Evolutionary conservation across 2,888 invertebrate genomes (phyloP).

Genomic region (Neelides folsomi): DNA sequence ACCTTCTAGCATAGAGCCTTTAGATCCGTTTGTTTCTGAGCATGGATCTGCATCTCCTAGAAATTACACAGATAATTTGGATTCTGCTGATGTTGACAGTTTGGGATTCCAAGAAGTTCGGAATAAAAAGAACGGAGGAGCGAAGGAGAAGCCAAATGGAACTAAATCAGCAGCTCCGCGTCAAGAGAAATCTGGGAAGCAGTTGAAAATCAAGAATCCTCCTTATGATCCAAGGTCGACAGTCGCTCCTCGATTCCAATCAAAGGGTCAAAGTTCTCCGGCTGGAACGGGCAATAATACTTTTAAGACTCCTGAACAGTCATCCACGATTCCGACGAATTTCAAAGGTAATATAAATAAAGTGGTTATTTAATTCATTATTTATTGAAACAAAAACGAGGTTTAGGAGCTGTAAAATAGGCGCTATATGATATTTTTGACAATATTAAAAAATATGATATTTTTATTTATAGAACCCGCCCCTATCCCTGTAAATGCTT

Average conservation of each 20-base stretch:
- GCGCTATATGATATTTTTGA: too few species aligned
- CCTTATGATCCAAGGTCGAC: slow-evolving; percentile 27
- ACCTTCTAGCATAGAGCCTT: neutral
- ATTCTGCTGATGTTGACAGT: slow-evolving; percentile 10
- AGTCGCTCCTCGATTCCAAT: slow-evolving; percentile 7
- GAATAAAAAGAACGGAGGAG: slow-evolving; percentile 6
- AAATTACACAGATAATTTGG: slow-evolving; percentile 9
- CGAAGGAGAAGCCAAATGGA: slow-evolving; percentile 5
- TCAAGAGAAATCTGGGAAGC: slow-evolving; percentile 4
- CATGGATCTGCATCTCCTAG: slow-evolving; percentile 4
- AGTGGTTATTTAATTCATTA: too few species aligned
- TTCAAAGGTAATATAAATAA: too few species aligned
- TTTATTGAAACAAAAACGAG: too few species aligned
- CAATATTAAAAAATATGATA: neutral
- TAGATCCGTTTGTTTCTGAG: neutral
- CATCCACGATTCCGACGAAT: neutral
- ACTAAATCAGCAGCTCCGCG: neutral
- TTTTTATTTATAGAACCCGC: slow-evolving; percentile 4
- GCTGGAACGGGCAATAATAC: neutral
- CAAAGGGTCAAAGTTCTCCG: slow-evolving; percentile 1
- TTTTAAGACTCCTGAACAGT: neutral
- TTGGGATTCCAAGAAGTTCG: slow-evolving; percentile 12
- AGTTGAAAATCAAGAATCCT: slow-evolving; percentile 19
- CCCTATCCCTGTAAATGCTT: slow-evolving; percentile 14
- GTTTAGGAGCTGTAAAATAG: too few species aligned